Conservation (phyloP, 1,140 invertebrate species). For the Drosophila lacertosa region DNA sequence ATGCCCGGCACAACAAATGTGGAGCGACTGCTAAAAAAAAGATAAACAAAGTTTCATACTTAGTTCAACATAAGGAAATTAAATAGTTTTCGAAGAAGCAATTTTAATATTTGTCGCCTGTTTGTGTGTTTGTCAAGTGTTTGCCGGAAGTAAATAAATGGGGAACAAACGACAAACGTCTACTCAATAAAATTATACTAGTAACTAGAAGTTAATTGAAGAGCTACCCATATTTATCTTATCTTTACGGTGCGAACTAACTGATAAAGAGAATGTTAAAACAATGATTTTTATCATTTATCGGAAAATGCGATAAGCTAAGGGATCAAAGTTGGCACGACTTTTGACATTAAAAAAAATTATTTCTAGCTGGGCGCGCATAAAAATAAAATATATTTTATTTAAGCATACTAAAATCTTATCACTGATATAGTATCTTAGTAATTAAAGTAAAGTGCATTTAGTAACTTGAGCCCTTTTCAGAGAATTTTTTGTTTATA, state of each 20-base stretch:
- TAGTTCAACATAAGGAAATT: constrained; percentile 3
- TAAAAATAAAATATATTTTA: not conserved
- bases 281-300: not conserved
- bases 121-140: constrained; percentile 6
- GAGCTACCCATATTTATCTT: constrained; percentile 5
- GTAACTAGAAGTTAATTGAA: not conserved
- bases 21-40: constrained; percentile 43
- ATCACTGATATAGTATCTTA: too few relatives aligned
- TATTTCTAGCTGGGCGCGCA: too few relatives aligned
- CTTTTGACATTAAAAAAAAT: too few relatives aligned
- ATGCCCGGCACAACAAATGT: constrained; percentile 20
- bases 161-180: too few relatives aligned
- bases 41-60: constrained; percentile 16
- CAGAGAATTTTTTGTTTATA: too few relatives aligned
- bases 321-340: too few relatives aligned
- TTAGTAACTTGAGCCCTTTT: too few relatives aligned
- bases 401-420: not conserved
- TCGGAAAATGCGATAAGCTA: too few relatives aligned
- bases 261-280: not conserved
- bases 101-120: not conserved
- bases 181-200: not conserved
- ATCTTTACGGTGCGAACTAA: not conserved
- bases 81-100: constrained; percentile 2
- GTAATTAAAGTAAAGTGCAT: too few relatives aligned
- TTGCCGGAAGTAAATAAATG: constrained; percentile 7